Conservation (phyloP, 2,888 invertebrate species). For the Flabesymbios commensalis region DNA sequence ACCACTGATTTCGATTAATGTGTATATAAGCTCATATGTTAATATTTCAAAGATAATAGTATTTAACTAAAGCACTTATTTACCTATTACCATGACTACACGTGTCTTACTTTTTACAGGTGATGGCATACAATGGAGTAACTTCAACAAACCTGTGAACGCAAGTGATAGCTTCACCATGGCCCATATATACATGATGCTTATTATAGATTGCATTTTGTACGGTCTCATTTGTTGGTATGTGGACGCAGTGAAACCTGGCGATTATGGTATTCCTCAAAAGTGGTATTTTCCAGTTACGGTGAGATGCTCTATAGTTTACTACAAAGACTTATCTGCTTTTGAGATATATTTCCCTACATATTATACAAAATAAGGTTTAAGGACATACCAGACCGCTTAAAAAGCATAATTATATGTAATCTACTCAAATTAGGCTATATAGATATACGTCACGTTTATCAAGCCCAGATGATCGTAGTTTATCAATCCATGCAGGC, state of each 20-base stretch:
- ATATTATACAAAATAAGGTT: no score
- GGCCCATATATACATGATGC: constrained; percentile 39
- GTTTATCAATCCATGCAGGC: no score
- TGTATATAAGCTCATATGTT: not conserved
- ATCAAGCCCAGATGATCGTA: not conserved
- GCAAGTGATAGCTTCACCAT: constrained; percentile 51
- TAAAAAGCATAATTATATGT: no score
- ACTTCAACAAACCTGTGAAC: constrained; percentile 46
- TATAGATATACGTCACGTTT: not conserved
- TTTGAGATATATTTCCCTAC: no score
- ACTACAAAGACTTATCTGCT: no score
- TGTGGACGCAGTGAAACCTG: constrained; percentile 28
- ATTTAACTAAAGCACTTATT: no score
- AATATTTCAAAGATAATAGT: no score
- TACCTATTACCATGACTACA: no score
- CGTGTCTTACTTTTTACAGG: constrained; percentile 9
- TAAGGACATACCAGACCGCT: no score
- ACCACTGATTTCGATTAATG: not conserved
- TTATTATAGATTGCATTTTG: constrained; percentile 28
- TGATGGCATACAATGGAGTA: constrained; percentile 31
- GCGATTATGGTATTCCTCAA: constrained; percentile 29
- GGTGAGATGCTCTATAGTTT: constrained; percentile 20
- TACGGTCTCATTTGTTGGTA: constrained; percentile 27
- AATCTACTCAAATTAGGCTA: not conserved
- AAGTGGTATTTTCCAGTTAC: constrained; percentile 30